A percentile compares a stretch with the other conserved stretches of the same genome.
phyloP scores from a whole-genome alignment of 1,140 invertebrate genomes.

The Bicyclus anynana region DNA sequence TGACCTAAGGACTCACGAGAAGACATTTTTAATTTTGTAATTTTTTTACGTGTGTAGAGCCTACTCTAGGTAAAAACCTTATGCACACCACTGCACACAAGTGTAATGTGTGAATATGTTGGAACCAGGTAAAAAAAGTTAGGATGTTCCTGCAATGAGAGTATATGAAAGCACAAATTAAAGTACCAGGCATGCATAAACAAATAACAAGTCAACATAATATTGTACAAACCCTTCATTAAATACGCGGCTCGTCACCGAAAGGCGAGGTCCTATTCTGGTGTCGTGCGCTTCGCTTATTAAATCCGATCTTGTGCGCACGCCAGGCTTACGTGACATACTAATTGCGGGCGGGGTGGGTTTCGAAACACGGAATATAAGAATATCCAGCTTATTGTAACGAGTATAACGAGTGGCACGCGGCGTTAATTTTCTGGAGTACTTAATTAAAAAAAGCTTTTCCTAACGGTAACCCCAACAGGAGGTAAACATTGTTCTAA shows the following conservation, averaged over 20 bases:
- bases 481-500: no score
- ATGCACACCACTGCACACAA: no score
- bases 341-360: conserved; percentile 52
- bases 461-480: background rate
- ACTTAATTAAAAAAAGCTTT: conserved; percentile 20
- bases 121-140: no score
- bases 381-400: conserved; percentile 29
- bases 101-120: no score
- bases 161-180: background rate
- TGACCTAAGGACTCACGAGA: no score
- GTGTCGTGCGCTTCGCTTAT: conserved; percentile 27
- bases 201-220: no score
- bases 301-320: conserved; percentile 44
- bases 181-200: background rate
- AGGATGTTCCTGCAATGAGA: no score
- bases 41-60: no score
- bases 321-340: conserved; percentile 45
- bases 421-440: conserved; percentile 18
- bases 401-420: conserved; percentile 18
- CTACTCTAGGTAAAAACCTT: no score
- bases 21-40: no score
- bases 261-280: conserved; percentile 17
- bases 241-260: conserved; percentile 36
- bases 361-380: conserved; percentile 35
- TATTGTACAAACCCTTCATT: background rate